These are phyloP conservation scores for Heliconius erato DNA, from an alignment of 2,888 invertebrate genomes.

Conservation along the genomic window DNA sequence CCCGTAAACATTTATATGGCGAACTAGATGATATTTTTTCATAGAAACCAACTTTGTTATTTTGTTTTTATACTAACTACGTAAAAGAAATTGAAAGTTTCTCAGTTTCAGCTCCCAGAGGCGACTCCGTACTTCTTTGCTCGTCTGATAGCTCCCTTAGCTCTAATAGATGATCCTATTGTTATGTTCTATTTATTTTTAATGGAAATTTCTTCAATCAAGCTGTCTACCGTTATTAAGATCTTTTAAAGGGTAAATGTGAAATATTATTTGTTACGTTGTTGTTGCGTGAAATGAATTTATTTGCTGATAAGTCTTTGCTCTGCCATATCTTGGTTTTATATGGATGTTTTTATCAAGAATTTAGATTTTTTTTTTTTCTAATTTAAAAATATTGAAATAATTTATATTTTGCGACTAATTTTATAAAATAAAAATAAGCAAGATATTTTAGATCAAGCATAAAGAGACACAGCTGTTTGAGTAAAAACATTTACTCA, in stretches of 20 bases:
- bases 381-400: too few relatives aligned
- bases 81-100: constrained; percentile 35
- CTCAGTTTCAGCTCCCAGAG: constrained; percentile 9
- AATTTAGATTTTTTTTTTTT: too few relatives aligned
- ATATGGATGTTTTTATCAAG: too few relatives aligned
- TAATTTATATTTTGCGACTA: too few relatives aligned
- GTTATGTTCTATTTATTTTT: constrained; percentile 30
- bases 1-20: constrained; percentile 24
- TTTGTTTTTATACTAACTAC: constrained; percentile 30
- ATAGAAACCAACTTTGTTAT: constrained; percentile 15
- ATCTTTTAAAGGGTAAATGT: constrained; percentile 7
- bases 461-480: too few relatives aligned
- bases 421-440: too few relatives aligned
- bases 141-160: constrained; percentile 37
- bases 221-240: constrained; percentile 13
- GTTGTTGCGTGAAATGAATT: neutral
- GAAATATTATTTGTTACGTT: constrained; percentile 2
- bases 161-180: constrained; percentile 38
- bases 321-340: neutral
- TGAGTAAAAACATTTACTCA: neutral
- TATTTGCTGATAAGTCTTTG: neutral
- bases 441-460: too few relatives aligned
- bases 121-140: constrained; percentile 28
- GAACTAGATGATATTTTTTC: constrained; percentile 31
- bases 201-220: constrained; percentile 27